Evolutionary conservation across 2,797 vertebrate species (phyloP).

Genomic region (Falco naumanni): DNA sequence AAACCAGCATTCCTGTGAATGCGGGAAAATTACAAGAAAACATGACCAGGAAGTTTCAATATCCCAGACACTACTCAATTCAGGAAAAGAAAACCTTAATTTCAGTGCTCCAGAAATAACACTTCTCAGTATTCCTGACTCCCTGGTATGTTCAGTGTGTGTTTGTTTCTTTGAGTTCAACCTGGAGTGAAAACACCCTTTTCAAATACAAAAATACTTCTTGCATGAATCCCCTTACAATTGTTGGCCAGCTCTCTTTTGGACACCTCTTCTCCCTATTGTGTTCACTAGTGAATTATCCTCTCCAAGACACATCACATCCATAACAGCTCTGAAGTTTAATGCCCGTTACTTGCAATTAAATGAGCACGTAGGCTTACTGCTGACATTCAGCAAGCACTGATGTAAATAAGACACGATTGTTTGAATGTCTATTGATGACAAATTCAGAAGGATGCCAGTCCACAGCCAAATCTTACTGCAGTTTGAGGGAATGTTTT

Average conservation of each 20-base stretch:
- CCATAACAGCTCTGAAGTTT: background rate
- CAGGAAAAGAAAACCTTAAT: background rate
- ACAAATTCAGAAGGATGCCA: background rate
- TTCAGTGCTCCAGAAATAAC: background rate
- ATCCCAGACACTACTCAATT: background rate
- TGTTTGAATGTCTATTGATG: background rate
- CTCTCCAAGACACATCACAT: background rate
- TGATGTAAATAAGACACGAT: background rate
- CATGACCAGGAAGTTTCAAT: background rate
- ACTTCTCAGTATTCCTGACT: background rate
- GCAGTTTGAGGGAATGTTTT: background rate
- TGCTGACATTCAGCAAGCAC: background rate
- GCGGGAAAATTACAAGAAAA: background rate
- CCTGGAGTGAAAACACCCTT: background rate
- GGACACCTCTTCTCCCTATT: background rate
- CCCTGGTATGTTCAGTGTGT: background rate
- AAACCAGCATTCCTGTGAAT: background rate
- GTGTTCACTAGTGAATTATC: background rate
- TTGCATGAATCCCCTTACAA: background rate
- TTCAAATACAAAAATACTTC: background rate
- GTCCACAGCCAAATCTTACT: background rate
- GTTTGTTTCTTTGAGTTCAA: background rate
- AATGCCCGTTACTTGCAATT: background rate
- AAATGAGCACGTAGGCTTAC: background rate
- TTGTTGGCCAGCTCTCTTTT: slow-evolving; percentile 25